These are phyloP conservation scores for Erynnis tages DNA, from an alignment of 2,888 invertebrate genomes.

Conservation along the genomic window DNA sequence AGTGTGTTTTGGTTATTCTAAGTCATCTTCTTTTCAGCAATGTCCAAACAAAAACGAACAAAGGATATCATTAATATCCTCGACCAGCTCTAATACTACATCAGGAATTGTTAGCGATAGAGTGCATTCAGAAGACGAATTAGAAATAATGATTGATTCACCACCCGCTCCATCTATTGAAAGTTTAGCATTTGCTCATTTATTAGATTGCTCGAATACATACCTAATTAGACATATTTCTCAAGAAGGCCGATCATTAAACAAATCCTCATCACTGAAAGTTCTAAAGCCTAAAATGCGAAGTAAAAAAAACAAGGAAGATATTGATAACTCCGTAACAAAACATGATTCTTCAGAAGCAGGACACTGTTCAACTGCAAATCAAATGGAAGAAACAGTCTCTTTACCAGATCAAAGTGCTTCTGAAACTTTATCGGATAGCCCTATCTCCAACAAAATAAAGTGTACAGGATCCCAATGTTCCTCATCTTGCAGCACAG, in stretches of 20 bases:
- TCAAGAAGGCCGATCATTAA: slow-evolving; percentile 51
- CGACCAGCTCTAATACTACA: slow-evolving; percentile 97
- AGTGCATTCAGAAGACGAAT: slow-evolving; percentile 96
- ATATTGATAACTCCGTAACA: slow-evolving; percentile 46
- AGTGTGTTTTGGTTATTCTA: slow-evolving; percentile 87
- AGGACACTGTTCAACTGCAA: slow-evolving; percentile 42
- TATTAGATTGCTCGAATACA: slow-evolving; percentile 83
- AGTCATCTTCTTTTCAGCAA: slow-evolving; percentile 81
- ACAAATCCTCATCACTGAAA: slow-evolving; percentile 65
- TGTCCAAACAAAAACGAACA: slow-evolving; percentile 88
- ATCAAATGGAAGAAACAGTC: slow-evolving; percentile 56
- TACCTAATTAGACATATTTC: slow-evolving; percentile 62
- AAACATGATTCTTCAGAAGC: slow-evolving; percentile 50
- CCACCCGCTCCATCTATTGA: slow-evolving; percentile 93
- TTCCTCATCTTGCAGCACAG: slow-evolving; percentile 93
- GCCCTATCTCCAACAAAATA: slow-evolving; percentile 79
- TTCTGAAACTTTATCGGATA: slow-evolving; percentile 77
- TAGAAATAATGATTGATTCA: slow-evolving; percentile 92
- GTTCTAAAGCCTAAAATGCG: slow-evolving; percentile 58
- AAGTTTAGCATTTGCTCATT: slow-evolving; percentile 90
- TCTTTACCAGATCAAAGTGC: slow-evolving; percentile 66
- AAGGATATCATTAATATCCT: slow-evolving; percentile 94
- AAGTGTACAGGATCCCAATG: slow-evolving; percentile 90
- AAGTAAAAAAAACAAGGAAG: slow-evolving; percentile 57
- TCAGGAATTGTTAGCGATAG: slow-evolving; percentile 98